phyloP scores from a whole-genome alignment of 2,888 invertebrate species.

The Megalurothrips usitatus region DNA sequence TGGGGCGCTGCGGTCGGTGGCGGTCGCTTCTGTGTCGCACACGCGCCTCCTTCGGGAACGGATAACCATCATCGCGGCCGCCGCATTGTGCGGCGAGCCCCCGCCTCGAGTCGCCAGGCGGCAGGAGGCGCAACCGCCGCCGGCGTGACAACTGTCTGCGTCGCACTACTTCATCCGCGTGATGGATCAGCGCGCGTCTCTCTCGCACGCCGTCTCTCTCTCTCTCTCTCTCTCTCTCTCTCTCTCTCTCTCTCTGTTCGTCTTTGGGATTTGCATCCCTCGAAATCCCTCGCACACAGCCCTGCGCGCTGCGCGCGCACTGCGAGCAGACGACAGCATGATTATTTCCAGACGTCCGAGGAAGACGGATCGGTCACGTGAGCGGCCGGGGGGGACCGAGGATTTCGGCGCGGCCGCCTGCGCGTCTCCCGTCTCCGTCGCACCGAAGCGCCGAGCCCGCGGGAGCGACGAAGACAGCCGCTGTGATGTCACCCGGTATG shows the following conservation, averaged over 20 bases:
- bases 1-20: too few relatives aligned
- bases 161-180: too few relatives aligned
- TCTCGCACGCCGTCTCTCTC: background rate
- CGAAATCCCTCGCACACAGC: background rate
- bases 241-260: background rate
- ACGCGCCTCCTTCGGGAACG: too few relatives aligned
- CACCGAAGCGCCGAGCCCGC: too few relatives aligned
- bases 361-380: slow-evolving; percentile 23
- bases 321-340: background rate
- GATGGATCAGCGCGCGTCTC: background rate
- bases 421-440: background rate
- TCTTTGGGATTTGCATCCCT: slow-evolving; percentile 16
- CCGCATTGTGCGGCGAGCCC: too few relatives aligned
- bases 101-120: too few relatives aligned
- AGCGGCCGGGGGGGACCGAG: background rate
- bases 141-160: too few relatives aligned
- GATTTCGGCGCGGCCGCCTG: background rate
- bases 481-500: too few relatives aligned
- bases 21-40: too few relatives aligned
- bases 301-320: background rate
- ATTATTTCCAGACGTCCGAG: slow-evolving; percentile 24
- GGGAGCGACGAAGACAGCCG: too few relatives aligned
- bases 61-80: too few relatives aligned
- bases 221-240: background rate
- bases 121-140: too few relatives aligned